These are phyloP conservation scores for Halcyon senegalensis DNA, from an alignment of 2,113 vertebrate genomes.

Conservation along the genomic window DNA sequence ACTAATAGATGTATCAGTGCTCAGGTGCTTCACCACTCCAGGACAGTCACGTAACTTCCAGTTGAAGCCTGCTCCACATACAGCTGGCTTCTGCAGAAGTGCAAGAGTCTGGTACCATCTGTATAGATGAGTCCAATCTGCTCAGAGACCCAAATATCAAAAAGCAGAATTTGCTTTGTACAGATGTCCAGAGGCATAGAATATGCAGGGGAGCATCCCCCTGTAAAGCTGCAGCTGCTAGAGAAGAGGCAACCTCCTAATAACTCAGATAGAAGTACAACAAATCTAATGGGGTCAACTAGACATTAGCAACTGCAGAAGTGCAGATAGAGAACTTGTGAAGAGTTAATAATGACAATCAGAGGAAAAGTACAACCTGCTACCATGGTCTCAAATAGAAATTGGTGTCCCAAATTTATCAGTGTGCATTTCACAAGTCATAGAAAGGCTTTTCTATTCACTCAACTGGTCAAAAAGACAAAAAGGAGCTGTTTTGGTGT, in stretches of 20 bases:
- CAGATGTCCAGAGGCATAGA: not conserved
- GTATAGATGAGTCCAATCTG: not conserved
- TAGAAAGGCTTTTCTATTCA: slow-evolving; percentile 41
- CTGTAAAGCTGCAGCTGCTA: not conserved
- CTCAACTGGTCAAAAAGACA: not conserved
- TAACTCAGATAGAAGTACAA: not conserved
- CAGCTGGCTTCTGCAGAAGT: not conserved
- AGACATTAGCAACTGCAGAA: not conserved
- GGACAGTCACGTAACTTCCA: rapidly evolving
- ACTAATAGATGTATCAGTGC: not conserved
- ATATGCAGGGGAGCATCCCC: not conserved
- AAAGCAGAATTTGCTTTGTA: not conserved
- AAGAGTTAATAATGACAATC: not conserved
- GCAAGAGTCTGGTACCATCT: not conserved
- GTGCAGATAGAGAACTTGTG: not conserved
- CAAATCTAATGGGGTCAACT: not conserved
- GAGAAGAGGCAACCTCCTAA: not conserved
- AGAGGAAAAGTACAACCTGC: slow-evolving; percentile 52
- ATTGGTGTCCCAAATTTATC: not conserved
- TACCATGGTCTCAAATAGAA: slow-evolving; percentile 33
- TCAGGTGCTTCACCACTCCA: not conserved
- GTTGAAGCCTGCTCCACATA: not conserved
- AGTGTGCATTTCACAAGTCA: slow-evolving; percentile 19
- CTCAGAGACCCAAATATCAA: not conserved
- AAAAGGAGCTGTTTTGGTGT: not conserved